These are phyloP conservation scores for Hyalella azteca DNA, from an alignment of 2,888 invertebrate species.

Conservation along the genomic window DNA sequence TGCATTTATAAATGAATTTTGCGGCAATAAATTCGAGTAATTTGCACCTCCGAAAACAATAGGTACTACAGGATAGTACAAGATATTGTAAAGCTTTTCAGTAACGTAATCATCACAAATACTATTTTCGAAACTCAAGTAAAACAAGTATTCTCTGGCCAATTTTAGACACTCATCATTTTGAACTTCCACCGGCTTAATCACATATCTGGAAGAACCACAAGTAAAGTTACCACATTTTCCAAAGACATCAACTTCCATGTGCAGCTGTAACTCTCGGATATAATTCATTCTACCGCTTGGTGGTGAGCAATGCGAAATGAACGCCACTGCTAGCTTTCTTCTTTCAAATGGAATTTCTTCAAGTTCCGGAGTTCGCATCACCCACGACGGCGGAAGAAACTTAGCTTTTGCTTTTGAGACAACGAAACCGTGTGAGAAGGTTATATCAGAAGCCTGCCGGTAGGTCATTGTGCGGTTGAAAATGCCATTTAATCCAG, in stretches of 20 bases:
- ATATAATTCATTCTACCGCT: constrained; percentile 24
- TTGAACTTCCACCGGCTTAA: background rate
- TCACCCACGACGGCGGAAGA: constrained; percentile 13
- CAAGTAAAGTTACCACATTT: constrained; percentile 20
- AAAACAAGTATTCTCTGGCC: constrained; percentile 44
- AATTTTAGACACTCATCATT: constrained; percentile 28
- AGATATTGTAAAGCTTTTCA: constrained; percentile 49
- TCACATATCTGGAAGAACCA: constrained; percentile 23
- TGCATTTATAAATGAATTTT: constrained; percentile 47
- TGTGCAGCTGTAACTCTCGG: background rate
- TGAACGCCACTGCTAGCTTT: constrained; percentile 4
- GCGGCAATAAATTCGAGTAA: constrained; percentile 43
- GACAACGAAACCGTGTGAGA: constrained; percentile 42
- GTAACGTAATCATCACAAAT: constrained; percentile 49
- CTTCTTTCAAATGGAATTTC: background rate
- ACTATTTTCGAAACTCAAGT: constrained; percentile 50
- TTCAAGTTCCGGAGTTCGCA: background rate
- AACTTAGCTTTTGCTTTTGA: background rate
- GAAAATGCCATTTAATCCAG: background rate
- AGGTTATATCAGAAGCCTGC: constrained; percentile 32
- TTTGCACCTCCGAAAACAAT: constrained; percentile 48
- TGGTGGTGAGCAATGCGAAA: constrained; percentile 1
- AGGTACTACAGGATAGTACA: constrained; percentile 49
- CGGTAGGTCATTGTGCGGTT: constrained; percentile 44
- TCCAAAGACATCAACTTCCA: constrained; percentile 36